These are phyloP conservation scores for Octonoba sinensis DNA, from an alignment of 2,888 invertebrate species.

Conservation along the genomic window DNA sequence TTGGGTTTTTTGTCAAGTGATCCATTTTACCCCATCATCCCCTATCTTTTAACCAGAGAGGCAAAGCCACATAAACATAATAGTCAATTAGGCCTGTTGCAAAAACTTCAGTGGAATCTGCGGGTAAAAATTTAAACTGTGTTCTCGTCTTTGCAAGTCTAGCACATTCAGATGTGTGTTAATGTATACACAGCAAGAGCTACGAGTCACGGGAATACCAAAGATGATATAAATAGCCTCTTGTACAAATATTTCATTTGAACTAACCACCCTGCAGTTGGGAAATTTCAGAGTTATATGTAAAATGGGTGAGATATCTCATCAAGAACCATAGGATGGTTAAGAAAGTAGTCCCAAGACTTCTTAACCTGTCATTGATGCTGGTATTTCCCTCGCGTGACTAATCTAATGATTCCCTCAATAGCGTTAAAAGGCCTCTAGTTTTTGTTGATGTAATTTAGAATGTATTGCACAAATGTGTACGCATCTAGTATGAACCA, in stretches of 20 bases:
- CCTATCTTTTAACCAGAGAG: neutral
- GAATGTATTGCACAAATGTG: constrained; percentile 69
- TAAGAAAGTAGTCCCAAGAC: too few relatives aligned
- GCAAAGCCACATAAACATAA: neutral
- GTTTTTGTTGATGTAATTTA: constrained; percentile 64
- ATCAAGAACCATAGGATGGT: too few relatives aligned
- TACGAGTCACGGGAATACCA: constrained; percentile 66
- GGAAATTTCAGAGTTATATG: too few relatives aligned
- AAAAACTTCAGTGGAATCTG: neutral
- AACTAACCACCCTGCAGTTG: constrained; percentile 67
- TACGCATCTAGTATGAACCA: constrained; percentile 70
- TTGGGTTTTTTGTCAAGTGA: too few relatives aligned
- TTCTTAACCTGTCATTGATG: constrained; percentile 65
- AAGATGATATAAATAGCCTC: constrained; percentile 67
- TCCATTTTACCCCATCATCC: too few relatives aligned
- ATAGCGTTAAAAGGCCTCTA: constrained; percentile 51
- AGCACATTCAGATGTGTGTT: constrained; percentile 67
- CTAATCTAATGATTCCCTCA: constrained; percentile 67
- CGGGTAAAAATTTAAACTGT: neutral
- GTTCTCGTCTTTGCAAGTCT: constrained; percentile 67
- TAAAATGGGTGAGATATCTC: too few relatives aligned
- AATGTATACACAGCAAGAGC: constrained; percentile 65
- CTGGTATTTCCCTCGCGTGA: constrained; percentile 66
- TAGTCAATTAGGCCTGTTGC: neutral
- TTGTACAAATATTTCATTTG: constrained; percentile 67